phyloP scores from a whole-genome alignment of 2,113 vertebrate species.

The Tragelaphus imberbis region DNA sequence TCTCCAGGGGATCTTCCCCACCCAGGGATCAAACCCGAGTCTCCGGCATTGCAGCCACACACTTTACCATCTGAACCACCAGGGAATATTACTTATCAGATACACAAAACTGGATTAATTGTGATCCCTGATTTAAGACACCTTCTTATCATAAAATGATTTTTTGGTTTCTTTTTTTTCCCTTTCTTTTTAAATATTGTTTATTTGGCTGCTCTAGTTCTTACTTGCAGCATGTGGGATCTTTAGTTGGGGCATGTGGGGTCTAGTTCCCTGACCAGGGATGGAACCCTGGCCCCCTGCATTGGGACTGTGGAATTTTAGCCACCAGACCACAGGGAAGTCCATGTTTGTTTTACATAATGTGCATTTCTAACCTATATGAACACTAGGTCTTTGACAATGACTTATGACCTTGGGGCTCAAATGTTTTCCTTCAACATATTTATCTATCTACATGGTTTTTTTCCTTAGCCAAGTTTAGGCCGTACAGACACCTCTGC shows the following conservation, averaged over 20 bases:
- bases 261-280: not conserved
- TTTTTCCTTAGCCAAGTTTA: not conserved
- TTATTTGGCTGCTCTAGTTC: not conserved
- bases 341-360: not conserved
- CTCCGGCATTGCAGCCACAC: not conserved
- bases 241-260: not conserved
- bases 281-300: not conserved
- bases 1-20: not conserved
- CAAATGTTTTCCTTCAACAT: not conserved
- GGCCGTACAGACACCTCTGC: not conserved
- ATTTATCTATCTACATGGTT: not conserved
- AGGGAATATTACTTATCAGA: too few species aligned
- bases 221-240: not conserved
- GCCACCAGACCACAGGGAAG: not conserved
- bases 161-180: not conserved
- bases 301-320: not conserved
- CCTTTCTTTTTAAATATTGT: not conserved
- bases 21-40: not conserved
- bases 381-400: not conserved
- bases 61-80: too few species aligned
- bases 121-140: not conserved
- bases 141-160: not conserved
- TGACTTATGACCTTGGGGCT: not conserved
- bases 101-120: not conserved
- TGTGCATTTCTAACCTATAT: not conserved